Conservation (phyloP, 2,888 invertebrate genomes). For the Patella caerulea region DNA sequence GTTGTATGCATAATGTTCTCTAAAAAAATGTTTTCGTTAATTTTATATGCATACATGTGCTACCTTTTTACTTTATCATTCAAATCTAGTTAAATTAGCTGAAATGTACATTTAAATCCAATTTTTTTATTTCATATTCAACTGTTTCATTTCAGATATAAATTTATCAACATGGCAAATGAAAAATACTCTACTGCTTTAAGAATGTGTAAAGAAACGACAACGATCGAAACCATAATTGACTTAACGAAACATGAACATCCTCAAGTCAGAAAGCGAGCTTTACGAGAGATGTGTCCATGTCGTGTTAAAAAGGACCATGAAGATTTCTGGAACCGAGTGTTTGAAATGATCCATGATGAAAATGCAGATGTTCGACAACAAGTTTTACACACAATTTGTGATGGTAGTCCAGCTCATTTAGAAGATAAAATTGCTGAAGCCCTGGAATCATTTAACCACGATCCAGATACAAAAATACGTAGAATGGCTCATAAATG, state of each 20-base stretch:
- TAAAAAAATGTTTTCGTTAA: no score
- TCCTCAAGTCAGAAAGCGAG: conserved; percentile 63
- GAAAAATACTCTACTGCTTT: conserved; percentile 41
- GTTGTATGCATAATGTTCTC: no score
- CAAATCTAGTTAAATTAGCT: no score
- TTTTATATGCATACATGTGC: no score
- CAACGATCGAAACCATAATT: conserved; percentile 64
- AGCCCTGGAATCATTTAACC: conserved; percentile 64
- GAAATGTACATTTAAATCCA: no score
- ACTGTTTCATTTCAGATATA: no score
- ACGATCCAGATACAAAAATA: conserved; percentile 61
- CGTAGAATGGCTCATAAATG: conserved; percentile 66
- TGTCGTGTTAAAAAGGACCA: conserved; percentile 68
- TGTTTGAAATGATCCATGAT: conserved; percentile 65
- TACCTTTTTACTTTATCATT: no score
- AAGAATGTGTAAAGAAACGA: conserved; percentile 58
- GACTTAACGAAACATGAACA: conserved; percentile 61
- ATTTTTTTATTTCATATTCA: no score
- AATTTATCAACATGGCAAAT: background rate
- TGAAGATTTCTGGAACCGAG: conserved; percentile 65
- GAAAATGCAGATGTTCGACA: conserved; percentile 59
- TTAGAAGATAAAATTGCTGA: conserved; percentile 64
- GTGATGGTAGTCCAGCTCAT: conserved; percentile 68
- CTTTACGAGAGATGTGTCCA: conserved; percentile 69
- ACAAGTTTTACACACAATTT: conserved; percentile 68